phyloP scores from a whole-genome alignment of 30 jellyfish, hydroid and myxozoan species.

The Hydractinia symbiolongicarpus region DNA sequence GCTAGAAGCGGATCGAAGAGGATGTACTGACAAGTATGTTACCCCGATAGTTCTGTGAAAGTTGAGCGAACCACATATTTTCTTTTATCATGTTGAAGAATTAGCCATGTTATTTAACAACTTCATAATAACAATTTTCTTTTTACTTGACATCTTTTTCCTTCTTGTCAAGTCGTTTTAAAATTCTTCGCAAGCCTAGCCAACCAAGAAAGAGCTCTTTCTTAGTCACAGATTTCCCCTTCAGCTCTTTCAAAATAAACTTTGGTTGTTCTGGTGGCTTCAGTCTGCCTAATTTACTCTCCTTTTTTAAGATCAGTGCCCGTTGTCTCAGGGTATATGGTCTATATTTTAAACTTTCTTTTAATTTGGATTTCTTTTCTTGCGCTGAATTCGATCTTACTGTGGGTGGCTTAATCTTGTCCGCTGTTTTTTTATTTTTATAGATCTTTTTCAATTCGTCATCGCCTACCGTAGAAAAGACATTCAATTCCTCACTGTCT shows the following conservation, averaged over 20 bases:
- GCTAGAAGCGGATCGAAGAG: too few relatives aligned
- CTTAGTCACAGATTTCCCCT: constrained; percentile 1
- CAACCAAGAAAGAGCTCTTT: background rate
- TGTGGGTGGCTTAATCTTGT: background rate
- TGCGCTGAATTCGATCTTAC: background rate
- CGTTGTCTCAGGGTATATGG: constrained; percentile 13
- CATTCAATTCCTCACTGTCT: too few relatives aligned
- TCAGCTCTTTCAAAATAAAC: constrained; percentile 1
- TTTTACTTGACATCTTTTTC: background rate
- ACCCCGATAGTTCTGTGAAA: too few relatives aligned
- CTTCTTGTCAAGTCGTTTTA: constrained; percentile 8
- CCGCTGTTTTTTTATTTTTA: background rate
- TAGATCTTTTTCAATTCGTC: constrained; percentile 7
- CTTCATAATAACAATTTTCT: too few relatives aligned
- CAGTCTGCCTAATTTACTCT: background rate
- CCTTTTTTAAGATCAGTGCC: background rate
- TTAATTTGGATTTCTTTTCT: background rate
- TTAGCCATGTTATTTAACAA: too few relatives aligned
- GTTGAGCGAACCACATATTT: too few relatives aligned
- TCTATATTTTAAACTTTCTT: background rate
- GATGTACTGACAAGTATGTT: too few relatives aligned
- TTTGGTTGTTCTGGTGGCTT: constrained; percentile 7
- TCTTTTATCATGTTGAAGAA: too few relatives aligned
- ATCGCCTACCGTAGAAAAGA: background rate
- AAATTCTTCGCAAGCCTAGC: background rate